These are phyloP conservation scores for Hipparchia sbordonii DNA, from an alignment of 2,888 invertebrate genomes.

Conservation along the genomic window DNA sequence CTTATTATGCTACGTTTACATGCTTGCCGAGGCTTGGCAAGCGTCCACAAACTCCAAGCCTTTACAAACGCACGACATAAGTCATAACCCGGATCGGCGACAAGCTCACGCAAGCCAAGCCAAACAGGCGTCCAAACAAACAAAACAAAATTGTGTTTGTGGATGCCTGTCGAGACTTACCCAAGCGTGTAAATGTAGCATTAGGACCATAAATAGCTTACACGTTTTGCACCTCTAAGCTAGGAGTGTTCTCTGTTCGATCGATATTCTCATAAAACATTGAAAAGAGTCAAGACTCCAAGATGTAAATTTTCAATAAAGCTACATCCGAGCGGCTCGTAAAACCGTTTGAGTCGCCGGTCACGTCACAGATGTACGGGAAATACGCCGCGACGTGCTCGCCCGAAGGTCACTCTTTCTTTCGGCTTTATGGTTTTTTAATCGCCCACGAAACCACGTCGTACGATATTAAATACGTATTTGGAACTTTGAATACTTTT, in stretches of 20 bases:
- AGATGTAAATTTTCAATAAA: conserved; percentile 34
- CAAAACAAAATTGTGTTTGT: too few relatives aligned
- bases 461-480: neutral
- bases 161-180: too few relatives aligned
- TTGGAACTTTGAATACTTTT: neutral
- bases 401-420: conserved; percentile 47
- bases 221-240: too few relatives aligned
- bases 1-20: too few relatives aligned
- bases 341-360: conserved; percentile 51
- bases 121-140: too few relatives aligned
- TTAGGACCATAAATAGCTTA: too few relatives aligned
- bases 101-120: too few relatives aligned
- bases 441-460: conserved; percentile 1
- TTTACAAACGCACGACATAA: too few relatives aligned
- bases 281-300: conserved; percentile 33
- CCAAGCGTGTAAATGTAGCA: too few relatives aligned
- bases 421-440: conserved; percentile 6
- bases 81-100: too few relatives aligned
- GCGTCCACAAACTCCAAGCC: too few relatives aligned
- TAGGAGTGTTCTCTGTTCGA: neutral
- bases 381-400: conserved; percentile 47
- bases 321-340: conserved; percentile 31
- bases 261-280: neutral
- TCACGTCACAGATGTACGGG: conserved; percentile 56
- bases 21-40: too few relatives aligned